A percentile compares a stretch with the other conserved stretches of the same genome.
These are phyloP conservation scores for Caenorhabditis japonica DNA, from an alignment of 2,888 invertebrate species.

Conservation along the genomic window DNA sequence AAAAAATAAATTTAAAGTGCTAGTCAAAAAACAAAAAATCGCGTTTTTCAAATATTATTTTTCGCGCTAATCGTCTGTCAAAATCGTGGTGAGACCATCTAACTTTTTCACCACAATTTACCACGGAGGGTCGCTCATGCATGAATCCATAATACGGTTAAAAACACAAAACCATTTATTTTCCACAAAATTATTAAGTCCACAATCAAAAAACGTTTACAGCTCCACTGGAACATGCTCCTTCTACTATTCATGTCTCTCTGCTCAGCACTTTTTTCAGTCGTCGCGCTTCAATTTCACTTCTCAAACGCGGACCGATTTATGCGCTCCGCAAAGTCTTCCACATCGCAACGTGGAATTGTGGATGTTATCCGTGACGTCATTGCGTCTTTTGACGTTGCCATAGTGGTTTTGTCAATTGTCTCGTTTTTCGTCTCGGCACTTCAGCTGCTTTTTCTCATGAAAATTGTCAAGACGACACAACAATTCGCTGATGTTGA, in stretches of 20 bases:
- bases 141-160: too few relatives aligned
- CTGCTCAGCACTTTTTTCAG: conserved; percentile 48
- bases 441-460: conserved; percentile 53
- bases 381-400: conserved; percentile 54
- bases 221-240: conserved; percentile 50
- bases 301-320: conserved; percentile 26
- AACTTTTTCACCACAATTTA: too few relatives aligned
- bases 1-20: too few relatives aligned
- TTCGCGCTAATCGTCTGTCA: too few relatives aligned
- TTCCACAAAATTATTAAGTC: too few relatives aligned
- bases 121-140: too few relatives aligned
- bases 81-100: too few relatives aligned
- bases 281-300: conserved; percentile 48
- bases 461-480: conserved; percentile 40
- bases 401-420: conserved; percentile 51
- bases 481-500: conserved; percentile 20
- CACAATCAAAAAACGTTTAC: too few relatives aligned
- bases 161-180: too few relatives aligned
- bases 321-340: conserved; percentile 11
- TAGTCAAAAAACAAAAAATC: too few relatives aligned
- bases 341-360: conserved; percentile 15
- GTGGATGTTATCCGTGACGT: conserved; percentile 39
- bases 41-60: too few relatives aligned
- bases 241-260: conserved; percentile 52
- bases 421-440: conserved; percentile 54